Conservation (phyloP, 2,113 vertebrate species). For the Galeopterus variegatus region DNA sequence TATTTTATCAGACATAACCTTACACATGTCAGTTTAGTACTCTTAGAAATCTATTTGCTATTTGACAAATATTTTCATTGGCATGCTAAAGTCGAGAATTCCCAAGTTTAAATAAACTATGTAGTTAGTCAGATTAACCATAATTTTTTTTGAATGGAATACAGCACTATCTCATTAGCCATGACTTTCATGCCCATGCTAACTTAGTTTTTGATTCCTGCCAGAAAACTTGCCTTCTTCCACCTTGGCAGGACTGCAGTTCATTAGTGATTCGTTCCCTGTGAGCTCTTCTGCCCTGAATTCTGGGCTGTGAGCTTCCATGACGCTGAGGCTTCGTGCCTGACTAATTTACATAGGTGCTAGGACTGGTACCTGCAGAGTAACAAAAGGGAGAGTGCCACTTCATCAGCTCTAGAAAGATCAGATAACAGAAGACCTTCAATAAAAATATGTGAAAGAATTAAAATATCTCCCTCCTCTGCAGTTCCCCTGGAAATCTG, state of each 20-base stretch:
- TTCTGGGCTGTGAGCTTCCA: neutral
- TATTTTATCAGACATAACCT: neutral
- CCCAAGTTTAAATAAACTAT: neutral
- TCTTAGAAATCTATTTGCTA: constrained; percentile 8
- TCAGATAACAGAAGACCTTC: neutral
- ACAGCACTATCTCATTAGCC: neutral
- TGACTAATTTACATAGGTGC: neutral
- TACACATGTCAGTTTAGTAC: neutral
- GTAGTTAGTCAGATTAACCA: neutral
- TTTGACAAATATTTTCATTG: neutral
- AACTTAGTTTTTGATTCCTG: neutral
- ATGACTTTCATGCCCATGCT: neutral
- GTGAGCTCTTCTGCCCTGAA: fast-evolving
- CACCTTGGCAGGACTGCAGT: neutral
- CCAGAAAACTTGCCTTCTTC: neutral
- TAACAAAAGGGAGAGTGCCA: too few relatives aligned
- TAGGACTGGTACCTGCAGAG: neutral
- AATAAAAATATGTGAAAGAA: neutral
- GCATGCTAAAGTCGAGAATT: neutral
- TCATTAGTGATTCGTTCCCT: neutral
- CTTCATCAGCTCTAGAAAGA: neutral
- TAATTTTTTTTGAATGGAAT: neutral
- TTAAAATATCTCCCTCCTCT: neutral
- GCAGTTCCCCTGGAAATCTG: neutral
- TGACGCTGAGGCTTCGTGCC: neutral